Conservation (phyloP, 2,113 vertebrate genomes). For the Setophaga petechia region DNA sequence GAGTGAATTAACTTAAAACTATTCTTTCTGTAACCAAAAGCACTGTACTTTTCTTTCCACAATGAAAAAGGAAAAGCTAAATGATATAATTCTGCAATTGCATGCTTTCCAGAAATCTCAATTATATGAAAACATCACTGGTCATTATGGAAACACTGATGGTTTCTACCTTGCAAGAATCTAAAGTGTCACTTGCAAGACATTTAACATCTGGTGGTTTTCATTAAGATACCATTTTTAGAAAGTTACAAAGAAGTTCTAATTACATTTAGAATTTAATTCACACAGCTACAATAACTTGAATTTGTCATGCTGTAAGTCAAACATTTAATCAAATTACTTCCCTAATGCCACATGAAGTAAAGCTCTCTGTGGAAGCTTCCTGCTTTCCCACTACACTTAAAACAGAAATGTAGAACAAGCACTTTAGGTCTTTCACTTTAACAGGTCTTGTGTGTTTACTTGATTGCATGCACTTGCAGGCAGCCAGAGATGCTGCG, state of each 20-base stretch:
- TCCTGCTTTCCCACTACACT: background rate
- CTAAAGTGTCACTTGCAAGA: background rate
- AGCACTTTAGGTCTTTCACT: background rate
- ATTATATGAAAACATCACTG: background rate
- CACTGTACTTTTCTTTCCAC: background rate
- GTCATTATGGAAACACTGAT: background rate
- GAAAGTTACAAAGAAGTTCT: background rate
- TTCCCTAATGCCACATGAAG: background rate
- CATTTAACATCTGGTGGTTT: background rate
- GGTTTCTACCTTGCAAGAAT: background rate
- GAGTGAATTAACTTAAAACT: background rate
- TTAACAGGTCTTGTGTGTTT: background rate
- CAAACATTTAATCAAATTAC: background rate
- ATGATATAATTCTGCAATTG: background rate
- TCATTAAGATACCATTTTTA: background rate
- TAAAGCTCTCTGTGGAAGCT: background rate
- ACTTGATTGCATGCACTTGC: background rate
- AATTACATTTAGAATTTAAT: background rate
- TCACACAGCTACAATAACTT: background rate
- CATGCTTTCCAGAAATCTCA: background rate
- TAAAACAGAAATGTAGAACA: background rate
- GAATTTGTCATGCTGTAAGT: background rate
- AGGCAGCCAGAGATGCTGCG: background rate
- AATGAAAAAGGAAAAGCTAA: background rate
- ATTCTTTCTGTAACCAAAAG: background rate